phyloP scores from a whole-genome alignment of 2,113 vertebrate species.

The Centrocercus urophasianus region DNA sequence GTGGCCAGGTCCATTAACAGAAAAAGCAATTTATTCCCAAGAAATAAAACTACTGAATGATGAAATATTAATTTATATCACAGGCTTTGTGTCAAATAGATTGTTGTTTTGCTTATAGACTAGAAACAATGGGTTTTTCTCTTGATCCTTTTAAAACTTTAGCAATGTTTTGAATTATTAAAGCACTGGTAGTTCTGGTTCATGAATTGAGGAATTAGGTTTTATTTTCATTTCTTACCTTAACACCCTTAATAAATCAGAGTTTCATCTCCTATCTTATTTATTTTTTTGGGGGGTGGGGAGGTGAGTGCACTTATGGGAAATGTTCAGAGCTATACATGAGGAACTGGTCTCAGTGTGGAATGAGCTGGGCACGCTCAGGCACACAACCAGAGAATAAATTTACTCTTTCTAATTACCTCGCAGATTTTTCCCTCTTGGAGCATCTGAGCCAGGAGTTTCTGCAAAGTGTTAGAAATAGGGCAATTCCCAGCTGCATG shows the following conservation, averaged over 20 bases:
- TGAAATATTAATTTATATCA: constrained; percentile 38
- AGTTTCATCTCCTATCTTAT: not conserved
- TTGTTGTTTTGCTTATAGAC: constrained; percentile 24
- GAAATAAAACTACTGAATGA: constrained; percentile 38
- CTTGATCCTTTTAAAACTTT: constrained; percentile 13
- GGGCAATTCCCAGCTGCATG: not conserved
- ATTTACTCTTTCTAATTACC: not conserved
- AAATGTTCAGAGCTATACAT: not conserved
- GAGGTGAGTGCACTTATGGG: not conserved
- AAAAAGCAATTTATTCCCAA: constrained; percentile 46
- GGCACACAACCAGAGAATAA: not conserved
- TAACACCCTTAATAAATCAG: constrained; percentile 26
- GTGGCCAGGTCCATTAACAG: constrained; percentile 12
- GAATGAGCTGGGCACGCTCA: not conserved
- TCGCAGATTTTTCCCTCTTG: not conserved
- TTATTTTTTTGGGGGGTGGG: not conserved
- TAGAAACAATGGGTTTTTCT: constrained; percentile 8
- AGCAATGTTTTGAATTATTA: not conserved
- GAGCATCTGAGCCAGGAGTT: not conserved
- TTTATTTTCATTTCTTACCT: constrained; percentile 24
- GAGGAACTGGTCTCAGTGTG: not conserved
- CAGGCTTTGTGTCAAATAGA: constrained; percentile 11
- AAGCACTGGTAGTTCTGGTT: constrained; percentile 29
- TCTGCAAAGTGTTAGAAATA: not conserved
- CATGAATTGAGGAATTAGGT: not conserved